Base-by-base conservation (phyloP, 2,888 invertebrate species). In the Crioceris asparagi region DNA sequence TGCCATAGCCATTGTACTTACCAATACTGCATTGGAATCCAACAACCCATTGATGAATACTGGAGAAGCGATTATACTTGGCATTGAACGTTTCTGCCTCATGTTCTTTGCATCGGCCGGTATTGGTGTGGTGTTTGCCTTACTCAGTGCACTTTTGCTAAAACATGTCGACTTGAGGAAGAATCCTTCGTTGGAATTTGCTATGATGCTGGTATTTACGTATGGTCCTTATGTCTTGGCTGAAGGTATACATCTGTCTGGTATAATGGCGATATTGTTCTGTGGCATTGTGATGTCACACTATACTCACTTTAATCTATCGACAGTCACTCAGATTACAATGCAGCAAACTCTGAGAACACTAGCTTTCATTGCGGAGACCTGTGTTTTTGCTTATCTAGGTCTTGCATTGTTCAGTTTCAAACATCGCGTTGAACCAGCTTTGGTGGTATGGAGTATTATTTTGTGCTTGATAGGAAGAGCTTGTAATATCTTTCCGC, bases 231-330 rank as follows among this genome's bases (percentile, higher is more conserved):
- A 98, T 67, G 96, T 93, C 2, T 69, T 98, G 38, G 97, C 98
- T 26, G 98, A 98, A 69, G 96, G 96, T 16, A 63, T 64, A 31
- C 65, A 65, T 46, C 45, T 75, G 64, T 53, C 70, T 80, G 91
- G 97, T 43, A 98, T 98, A 41, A 98, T 98, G 97, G 96, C 98
- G 5, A 98, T 98, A 56, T 67, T 98, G 50, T 96, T 97, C 63
- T 94, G 94, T 68, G 98, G 97, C 5, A 92, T 98, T 57, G 94
- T 96, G 1, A 98, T 98, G 98, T 96, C 96, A 0, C 98, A 98
- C 64, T 98, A 98, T 64, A 97, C 97, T 10, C 98, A 98, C 70
- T 91, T 90, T 59, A 98, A 98, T 65, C 69, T 98, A 29, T 96
- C 96, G 1, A 96, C 97, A 1, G 86, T 98, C 14, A 96, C 97